Percentiles rank a stretch among this genome's conserved stretches.
phyloP scores from a whole-genome alignment of 2,797 vertebrate genomes.

The Fratercula arctica region DNA sequence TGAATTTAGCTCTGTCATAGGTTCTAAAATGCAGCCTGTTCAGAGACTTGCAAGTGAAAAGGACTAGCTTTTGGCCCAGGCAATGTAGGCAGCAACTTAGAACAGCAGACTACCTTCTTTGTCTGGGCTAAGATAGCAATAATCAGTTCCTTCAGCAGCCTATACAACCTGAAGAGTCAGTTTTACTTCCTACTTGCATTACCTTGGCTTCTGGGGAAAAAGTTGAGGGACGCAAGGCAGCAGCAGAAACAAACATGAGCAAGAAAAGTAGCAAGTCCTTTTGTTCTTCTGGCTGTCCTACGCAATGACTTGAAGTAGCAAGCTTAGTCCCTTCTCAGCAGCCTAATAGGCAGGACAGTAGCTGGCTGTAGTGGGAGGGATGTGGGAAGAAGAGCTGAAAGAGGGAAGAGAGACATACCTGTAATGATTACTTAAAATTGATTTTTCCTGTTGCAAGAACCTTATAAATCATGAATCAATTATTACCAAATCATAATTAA shows the following conservation, averaged over 20 bases:
- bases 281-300: background rate
- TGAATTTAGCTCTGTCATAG: background rate
- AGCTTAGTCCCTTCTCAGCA: background rate
- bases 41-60: background rate
- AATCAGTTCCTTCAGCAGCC: background rate
- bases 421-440: background rate
- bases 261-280: background rate
- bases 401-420: background rate
- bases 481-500: background rate
- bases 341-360: background rate
- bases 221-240: background rate
- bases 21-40: background rate
- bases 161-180: background rate
- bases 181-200: background rate
- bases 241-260: background rate
- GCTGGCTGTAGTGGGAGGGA: background rate
- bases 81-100: background rate
- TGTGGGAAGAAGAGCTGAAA: background rate
- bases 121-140: background rate
- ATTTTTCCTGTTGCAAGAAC: background rate
- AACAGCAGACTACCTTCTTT: background rate
- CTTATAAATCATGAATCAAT: background rate
- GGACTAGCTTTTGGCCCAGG: background rate
- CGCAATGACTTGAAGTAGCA: accelerated
- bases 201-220: background rate